Conservation (phyloP, 2,888 invertebrate genomes). For the Nemotelus pantherinus region DNA sequence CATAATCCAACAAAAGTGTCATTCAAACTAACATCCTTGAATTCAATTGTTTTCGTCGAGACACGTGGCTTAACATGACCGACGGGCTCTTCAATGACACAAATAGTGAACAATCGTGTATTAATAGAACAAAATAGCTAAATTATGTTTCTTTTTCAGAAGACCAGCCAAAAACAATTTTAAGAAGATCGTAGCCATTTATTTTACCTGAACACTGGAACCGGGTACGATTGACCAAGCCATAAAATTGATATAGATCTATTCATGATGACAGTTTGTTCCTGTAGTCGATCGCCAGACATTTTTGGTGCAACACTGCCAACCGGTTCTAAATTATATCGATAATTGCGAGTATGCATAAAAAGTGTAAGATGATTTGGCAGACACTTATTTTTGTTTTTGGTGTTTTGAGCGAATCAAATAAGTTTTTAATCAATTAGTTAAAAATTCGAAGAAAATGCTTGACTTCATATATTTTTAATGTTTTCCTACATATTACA, state of each 20-base stretch:
- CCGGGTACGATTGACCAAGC: constrained; percentile 79
- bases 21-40: constrained; percentile 57
- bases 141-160: background rate
- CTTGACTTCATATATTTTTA: no score
- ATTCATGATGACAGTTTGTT: constrained; percentile 63
- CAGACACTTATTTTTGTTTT: no score
- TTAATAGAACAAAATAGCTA: background rate
- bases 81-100: constrained; percentile 58
- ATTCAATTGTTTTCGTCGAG: constrained; percentile 60
- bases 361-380: background rate
- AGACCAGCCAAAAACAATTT: background rate
- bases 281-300: constrained; percentile 68
- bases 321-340: constrained; percentile 69
- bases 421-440: no score
- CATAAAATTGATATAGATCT: constrained; percentile 74
- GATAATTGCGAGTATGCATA: background rate
- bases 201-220: constrained; percentile 78
- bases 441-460: no score
- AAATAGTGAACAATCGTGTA: background rate
- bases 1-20: constrained; percentile 60
- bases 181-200: background rate
- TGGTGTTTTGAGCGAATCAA: no score
- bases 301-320: constrained; percentile 74
- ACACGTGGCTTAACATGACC: constrained; percentile 62
- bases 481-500: no score